Conservation (phyloP, 2,113 vertebrate species). For the Prietella phreatophila region DNA sequence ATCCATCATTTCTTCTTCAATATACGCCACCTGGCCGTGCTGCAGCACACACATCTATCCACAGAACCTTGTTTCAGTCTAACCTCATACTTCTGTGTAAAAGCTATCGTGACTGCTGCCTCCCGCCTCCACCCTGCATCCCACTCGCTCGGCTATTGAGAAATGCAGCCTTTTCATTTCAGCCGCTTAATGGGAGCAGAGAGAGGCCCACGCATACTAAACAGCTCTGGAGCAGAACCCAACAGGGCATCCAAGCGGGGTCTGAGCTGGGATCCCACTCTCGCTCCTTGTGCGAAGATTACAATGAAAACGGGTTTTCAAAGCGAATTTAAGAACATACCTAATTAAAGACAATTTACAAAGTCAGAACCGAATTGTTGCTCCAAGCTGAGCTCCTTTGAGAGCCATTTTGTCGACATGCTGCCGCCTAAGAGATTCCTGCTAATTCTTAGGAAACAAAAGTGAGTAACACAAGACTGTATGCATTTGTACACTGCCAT, state of each 20-base stretch:
- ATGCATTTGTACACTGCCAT: constrained; percentile 37
- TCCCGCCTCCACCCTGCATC: constrained; percentile 39
- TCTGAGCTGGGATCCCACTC: constrained; percentile 33
- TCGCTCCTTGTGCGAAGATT: constrained; percentile 12
- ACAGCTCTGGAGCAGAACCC: constrained; percentile 42
- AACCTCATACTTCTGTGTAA: constrained; percentile 27
- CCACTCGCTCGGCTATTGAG: constrained; percentile 40
- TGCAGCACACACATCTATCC: neutral
- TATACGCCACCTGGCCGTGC: neutral
- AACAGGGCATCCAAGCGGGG: constrained; percentile 38
- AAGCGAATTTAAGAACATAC: constrained; percentile 33
- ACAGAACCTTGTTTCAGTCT: constrained; percentile 10
- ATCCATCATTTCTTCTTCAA: constrained; percentile 3
- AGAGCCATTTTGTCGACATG: constrained; percentile 44
- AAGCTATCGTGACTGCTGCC: constrained; percentile 39
- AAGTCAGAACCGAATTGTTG: constrained; percentile 34
- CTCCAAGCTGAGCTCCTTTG: constrained; percentile 28
- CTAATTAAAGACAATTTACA: constrained; percentile 49
- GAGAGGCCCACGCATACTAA: constrained; percentile 59
- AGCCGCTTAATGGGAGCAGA: constrained; percentile 54
- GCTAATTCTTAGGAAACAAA: constrained; percentile 51
- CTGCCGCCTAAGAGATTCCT: constrained; percentile 35
- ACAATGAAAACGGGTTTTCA: constrained; percentile 12
- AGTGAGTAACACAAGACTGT: constrained; percentile 39
- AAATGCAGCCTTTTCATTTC: constrained; percentile 54